Conservation (phyloP, 2,888 invertebrate species). For the Eupithecia abbreviata region DNA sequence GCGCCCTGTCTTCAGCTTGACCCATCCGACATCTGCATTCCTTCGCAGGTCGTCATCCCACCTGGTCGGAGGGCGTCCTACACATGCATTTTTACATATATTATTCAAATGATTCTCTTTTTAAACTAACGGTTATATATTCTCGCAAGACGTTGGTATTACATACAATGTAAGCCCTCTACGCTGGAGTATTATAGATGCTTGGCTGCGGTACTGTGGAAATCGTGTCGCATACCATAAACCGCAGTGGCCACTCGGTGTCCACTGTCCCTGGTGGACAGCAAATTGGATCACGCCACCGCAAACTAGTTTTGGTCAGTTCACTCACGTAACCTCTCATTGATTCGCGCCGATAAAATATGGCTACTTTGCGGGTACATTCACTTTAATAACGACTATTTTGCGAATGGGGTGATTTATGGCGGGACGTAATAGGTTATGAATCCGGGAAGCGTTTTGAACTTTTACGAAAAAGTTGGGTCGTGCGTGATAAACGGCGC, state of each 20-base stretch:
- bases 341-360: slow-evolving; percentile 60
- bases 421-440: slow-evolving; percentile 19
- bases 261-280: slow-evolving; percentile 47
- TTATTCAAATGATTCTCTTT: background rate
- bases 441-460: background rate
- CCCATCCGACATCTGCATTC: too few species aligned
- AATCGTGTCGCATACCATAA: slow-evolving; percentile 6
- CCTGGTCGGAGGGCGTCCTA: too few species aligned
- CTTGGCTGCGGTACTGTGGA: background rate
- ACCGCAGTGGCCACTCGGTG: slow-evolving; percentile 15
- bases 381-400: slow-evolving; percentile 39
- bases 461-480: background rate
- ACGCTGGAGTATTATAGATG: background rate
- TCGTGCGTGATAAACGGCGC: slow-evolving; percentile 1
- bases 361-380: slow-evolving; percentile 45
- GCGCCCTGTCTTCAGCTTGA: too few species aligned
- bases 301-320: slow-evolving; percentile 65
- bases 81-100: background rate
- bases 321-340: slow-evolving; percentile 62
- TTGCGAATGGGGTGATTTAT: slow-evolving; percentile 20
- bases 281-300: slow-evolving; percentile 63
- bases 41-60: too few species aligned
- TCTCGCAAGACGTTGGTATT: too few species aligned
- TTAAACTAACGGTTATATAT: background rate
- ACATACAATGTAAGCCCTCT: too few species aligned